Evolutionary conservation across 2,113 vertebrate genomes (phyloP), one percentile per base, ranked within the genome.

Genomic region (Nycticebus coucang): DNA sequence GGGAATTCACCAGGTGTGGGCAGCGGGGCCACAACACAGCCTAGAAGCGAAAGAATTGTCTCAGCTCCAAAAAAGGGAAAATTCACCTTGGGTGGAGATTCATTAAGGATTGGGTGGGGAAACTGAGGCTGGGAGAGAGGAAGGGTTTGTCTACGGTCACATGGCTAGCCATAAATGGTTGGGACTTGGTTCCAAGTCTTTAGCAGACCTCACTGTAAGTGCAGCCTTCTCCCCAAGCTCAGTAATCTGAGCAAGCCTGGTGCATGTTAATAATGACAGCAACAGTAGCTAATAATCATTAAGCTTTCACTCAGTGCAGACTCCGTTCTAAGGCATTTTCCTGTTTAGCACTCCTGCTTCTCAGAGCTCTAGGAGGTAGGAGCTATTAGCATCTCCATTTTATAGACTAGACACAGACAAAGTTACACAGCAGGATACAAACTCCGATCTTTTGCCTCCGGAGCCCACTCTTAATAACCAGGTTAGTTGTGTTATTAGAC

Each of bases 141-240:
- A 79, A 26, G 4, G 24, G 7, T 14, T 26, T 41, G 24, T 37
- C 41, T 41, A 60, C 41, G 53, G 33, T 64, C 18, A 9, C 1
- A 12, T 0, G 2, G n/a, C 88, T n/a, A 26, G 33, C 11, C 0
- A 1, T 66, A 74, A 55, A n/a, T 45, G 7, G 28, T 11, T 22
- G n/a, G 45, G 53, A 55, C 15, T 14, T 15, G 35, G 21, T 57
- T 9, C 4, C 53, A 28, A 28, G 35, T 28, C 62, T 59, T 28
- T 30, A 4, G 35, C 62, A 59, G 62, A 30, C 24, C 50, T 35
- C 1, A 0, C 1, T 4, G 3, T 17, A 37, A 41, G 5, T 17
- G 50, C 41, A 7, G 15, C 8, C 26, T 17, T 62, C 60, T 60
- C 37, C 19, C 37, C 30, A n/a, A 1, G 4, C 13, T 45, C 17